phyloP scores from a whole-genome alignment of 2,888 invertebrate species.

The Acholoe squamosa region DNA sequence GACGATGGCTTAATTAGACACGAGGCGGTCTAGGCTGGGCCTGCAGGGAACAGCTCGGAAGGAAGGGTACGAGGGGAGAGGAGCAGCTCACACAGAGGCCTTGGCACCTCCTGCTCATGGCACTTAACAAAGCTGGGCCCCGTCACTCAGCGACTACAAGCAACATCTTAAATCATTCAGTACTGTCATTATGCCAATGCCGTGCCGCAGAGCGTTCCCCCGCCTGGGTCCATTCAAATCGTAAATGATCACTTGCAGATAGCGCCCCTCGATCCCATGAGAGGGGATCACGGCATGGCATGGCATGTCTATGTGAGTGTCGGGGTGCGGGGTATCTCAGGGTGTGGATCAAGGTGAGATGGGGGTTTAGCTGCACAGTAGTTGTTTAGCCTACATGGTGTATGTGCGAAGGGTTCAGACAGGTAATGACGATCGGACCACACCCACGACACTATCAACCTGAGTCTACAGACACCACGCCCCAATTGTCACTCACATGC shows the following conservation, averaged over 20 bases:
- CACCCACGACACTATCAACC: neutral
- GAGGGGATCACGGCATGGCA: conserved; percentile 5
- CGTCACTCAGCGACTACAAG: conserved; percentile 49
- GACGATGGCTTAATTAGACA: conserved; percentile 48
- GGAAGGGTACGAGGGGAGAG: neutral
- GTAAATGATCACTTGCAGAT: conserved; percentile 50
- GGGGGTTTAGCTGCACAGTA: neutral
- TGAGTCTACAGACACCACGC: neutral
- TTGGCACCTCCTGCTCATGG: conserved; percentile 43
- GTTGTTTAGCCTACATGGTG: neutral
- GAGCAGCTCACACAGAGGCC: neutral
- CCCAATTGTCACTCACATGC: neutral
- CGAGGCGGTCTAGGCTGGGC: conserved; percentile 3
- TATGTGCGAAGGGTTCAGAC: neutral
- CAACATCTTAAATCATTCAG: conserved; percentile 56
- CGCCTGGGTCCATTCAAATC: conserved; percentile 46
- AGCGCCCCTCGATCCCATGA: conserved; percentile 11
- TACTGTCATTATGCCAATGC: conserved; percentile 43
- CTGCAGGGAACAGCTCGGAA: neutral
- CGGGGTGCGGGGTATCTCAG: neutral
- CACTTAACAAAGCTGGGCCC: conserved; percentile 12
- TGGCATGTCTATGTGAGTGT: neutral
- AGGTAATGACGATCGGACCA: neutral
- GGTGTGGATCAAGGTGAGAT: neutral
- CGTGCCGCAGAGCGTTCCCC: neutral